phyloP scores from a whole-genome alignment of 2,888 invertebrate genomes.

The Mongoloraphidia duomilia region DNA sequence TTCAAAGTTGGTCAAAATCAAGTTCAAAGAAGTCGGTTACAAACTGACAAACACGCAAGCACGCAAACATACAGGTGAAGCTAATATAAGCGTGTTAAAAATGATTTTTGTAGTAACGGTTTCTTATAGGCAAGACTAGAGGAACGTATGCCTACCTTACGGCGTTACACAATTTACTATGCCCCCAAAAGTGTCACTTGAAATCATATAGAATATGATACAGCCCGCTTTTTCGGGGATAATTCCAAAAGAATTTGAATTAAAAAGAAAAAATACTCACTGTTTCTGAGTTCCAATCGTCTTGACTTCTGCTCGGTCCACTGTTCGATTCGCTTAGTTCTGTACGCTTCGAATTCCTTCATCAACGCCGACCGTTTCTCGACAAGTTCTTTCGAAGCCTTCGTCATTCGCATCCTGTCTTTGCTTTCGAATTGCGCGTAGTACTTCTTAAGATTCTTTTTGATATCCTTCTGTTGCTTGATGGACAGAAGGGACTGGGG shows the following conservation, averaged over 20 bases:
- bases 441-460: slow-evolving; percentile 95
- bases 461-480: slow-evolving; percentile 84
- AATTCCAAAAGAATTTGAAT: too few species aligned
- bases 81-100: too few species aligned
- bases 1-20: too few species aligned
- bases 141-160: too few species aligned
- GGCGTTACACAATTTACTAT: too few species aligned
- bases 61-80: too few species aligned
- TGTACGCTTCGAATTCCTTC: slow-evolving; percentile 73
- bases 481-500: slow-evolving; percentile 72
- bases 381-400: slow-evolving; percentile 88
- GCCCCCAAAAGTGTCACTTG: too few species aligned
- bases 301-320: slow-evolving; percentile 66
- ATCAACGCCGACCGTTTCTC: slow-evolving; percentile 81
- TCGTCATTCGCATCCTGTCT: slow-evolving; percentile 82
- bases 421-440: slow-evolving; percentile 92
- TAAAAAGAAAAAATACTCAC: slow-evolving; percentile 39
- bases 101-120: slow-evolving; percentile 2
- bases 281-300: slow-evolving; percentile 71
- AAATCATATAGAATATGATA: too few species aligned
- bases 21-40: too few species aligned
- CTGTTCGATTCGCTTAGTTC: slow-evolving; percentile 57
- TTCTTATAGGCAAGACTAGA: neutral
- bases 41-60: too few species aligned
- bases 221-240: too few species aligned